Percentiles rank a stretch among this genome's conserved stretches.
Evolutionary conservation across 1,140 invertebrate genomes (phyloP).

Genomic region (Chymomyza costata): DNA sequence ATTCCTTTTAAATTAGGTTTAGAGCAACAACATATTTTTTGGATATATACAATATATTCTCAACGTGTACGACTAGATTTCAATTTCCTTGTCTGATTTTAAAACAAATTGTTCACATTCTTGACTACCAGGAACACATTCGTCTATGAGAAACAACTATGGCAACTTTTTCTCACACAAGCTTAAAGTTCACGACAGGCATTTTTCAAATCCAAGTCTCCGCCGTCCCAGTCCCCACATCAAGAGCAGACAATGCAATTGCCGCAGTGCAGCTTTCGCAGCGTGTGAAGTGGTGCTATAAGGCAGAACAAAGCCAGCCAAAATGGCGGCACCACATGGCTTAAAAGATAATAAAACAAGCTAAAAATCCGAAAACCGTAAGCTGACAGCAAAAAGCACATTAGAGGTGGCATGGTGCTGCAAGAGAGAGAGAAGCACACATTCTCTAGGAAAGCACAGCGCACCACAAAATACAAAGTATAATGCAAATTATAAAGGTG

Average conservation of each 20-base stretch:
- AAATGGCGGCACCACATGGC: constrained; percentile 48
- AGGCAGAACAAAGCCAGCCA: neutral
- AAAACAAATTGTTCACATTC: too few relatives aligned
- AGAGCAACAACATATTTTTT: too few relatives aligned
- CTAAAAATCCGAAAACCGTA: constrained; percentile 53
- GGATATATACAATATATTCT: too few relatives aligned
- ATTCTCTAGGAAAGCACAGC: constrained; percentile 17
- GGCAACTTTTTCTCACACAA: too few relatives aligned
- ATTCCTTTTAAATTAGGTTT: too few relatives aligned
- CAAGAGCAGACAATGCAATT: constrained; percentile 32
- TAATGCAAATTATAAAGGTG: constrained; percentile 9
- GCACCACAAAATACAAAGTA: constrained; percentile 43
- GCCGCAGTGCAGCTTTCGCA: constrained; percentile 33
- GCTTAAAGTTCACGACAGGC: constrained; percentile 30
- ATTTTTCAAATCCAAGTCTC: constrained; percentile 44
- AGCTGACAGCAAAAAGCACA: constrained; percentile 72
- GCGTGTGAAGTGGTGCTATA: neutral
- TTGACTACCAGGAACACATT: too few relatives aligned
- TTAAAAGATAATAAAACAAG: constrained; percentile 73
- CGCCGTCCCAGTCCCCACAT: neutral
- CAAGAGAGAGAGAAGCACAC: constrained; percentile 11
- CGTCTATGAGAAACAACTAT: too few relatives aligned
- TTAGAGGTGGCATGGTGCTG: constrained; percentile 30
- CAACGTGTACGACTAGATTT: too few relatives aligned
- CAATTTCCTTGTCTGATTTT: too few relatives aligned